Evolutionary conservation across 2,113 vertebrate genomes (phyloP).

Genomic region (Sebastes schlegelii): DNA sequence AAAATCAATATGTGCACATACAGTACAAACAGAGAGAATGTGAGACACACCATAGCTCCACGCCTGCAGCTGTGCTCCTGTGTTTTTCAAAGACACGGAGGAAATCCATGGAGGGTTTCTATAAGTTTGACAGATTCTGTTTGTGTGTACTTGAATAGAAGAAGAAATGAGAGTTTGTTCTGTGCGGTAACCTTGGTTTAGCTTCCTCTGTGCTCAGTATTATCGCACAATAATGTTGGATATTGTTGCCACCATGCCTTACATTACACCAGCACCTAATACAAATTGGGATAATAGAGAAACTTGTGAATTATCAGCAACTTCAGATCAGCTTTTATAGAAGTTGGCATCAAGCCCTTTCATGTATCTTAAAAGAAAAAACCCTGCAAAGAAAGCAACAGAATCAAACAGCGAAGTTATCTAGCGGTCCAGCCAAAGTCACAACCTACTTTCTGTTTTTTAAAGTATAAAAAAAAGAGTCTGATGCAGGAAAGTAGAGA

Average conservation of each 20-base stretch:
- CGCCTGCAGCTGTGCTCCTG: neutral
- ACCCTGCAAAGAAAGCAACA: neutral
- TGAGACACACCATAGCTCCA: conserved; percentile 8
- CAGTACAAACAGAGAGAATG: conserved; percentile 26
- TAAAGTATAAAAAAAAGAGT: neutral
- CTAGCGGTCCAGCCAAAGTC: neutral
- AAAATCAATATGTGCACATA: conserved; percentile 45
- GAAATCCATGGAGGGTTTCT: neutral
- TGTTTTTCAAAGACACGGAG: neutral
- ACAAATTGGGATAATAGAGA: neutral
- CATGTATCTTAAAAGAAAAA: neutral
- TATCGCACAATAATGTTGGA: neutral
- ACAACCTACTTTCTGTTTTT: neutral
- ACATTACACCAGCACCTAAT: neutral
- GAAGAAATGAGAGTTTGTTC: neutral
- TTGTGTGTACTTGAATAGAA: neutral
- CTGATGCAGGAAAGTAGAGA: conserved; percentile 3
- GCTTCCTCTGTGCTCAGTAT: neutral
- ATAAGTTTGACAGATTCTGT: neutral
- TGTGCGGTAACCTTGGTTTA: neutral
- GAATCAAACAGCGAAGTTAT: neutral
- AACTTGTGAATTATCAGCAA: neutral
- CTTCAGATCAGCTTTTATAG: neutral
- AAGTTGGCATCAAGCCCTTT: neutral
- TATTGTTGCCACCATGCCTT: neutral